These are phyloP conservation scores for Chelonia mydas DNA, from an alignment of 2,797 vertebrate genomes.

Conservation along the genomic window DNA sequence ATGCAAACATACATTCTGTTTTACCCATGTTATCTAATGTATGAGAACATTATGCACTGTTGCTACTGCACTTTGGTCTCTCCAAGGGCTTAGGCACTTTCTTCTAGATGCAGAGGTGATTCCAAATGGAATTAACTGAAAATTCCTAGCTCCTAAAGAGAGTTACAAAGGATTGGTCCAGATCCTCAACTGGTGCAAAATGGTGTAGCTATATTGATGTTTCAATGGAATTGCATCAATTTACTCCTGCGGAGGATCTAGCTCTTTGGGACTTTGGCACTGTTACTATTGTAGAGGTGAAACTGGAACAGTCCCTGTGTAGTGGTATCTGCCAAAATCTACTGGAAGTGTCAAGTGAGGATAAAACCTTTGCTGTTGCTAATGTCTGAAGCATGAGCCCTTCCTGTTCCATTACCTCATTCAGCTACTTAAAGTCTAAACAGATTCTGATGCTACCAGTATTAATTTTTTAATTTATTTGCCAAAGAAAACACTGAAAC, in stretches of 20 bases:
- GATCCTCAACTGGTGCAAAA: not conserved
- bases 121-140: not conserved
- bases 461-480: not conserved
- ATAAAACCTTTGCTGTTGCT: not conserved
- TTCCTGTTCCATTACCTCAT: conserved; percentile 28
- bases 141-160: not conserved
- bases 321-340: not conserved
- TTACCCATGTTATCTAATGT: not conserved
- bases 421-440: not conserved
- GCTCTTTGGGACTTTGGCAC: not conserved
- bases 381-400: not conserved
- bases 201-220: not conserved
- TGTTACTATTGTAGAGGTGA: not conserved
- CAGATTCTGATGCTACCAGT: not conserved
- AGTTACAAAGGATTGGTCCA: not conserved
- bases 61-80: not conserved
- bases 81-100: not conserved
- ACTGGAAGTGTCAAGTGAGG: not conserved
- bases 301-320: not conserved
- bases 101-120: not conserved
- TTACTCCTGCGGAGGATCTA: not conserved
- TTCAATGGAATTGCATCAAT: not conserved
- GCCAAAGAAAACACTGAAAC: not conserved
- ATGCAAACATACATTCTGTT: not conserved
- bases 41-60: not conserved